phyloP scores from a whole-genome alignment of 2,888 invertebrate genomes.

The Hydrotaea cyrtoneurina region DNA sequence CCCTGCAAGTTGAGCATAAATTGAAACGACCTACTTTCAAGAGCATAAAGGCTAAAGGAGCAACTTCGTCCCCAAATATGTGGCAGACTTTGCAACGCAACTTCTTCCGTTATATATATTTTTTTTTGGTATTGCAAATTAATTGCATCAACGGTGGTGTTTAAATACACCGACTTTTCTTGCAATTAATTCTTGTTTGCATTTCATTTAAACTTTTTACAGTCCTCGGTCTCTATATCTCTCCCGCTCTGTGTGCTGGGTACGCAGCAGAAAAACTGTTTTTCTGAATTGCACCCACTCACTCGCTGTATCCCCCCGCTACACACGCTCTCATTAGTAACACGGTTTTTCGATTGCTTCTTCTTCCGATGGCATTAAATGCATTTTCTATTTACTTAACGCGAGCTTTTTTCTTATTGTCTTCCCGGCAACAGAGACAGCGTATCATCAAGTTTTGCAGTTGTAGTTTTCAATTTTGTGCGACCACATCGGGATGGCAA shows the following conservation, averaged over 20 bases:
- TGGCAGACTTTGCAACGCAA: neutral
- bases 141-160: neutral
- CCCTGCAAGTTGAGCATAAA: too few relatives aligned
- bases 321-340: constrained; percentile 10
- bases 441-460: neutral
- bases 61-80: neutral
- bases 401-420: constrained; percentile 25
- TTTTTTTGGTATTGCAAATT: neutral
- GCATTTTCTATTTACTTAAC: constrained; percentile 36
- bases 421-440: neutral
- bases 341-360: neutral
- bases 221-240: neutral
- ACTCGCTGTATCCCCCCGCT: too few relatives aligned
- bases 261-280: neutral
- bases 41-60: too few relatives aligned
- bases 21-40: too few relatives aligned
- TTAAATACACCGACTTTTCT: neutral
- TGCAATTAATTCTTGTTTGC: neutral
- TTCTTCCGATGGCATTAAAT: constrained; percentile 9
- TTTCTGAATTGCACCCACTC: too few relatives aligned
- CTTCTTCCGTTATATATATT: neutral
- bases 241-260: neutral
- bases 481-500: neutral
- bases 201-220: neutral
- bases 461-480: neutral